Evolutionary conservation across 2,113 vertebrate species (phyloP).

Genomic region (Trematomus loennbergii): DNA sequence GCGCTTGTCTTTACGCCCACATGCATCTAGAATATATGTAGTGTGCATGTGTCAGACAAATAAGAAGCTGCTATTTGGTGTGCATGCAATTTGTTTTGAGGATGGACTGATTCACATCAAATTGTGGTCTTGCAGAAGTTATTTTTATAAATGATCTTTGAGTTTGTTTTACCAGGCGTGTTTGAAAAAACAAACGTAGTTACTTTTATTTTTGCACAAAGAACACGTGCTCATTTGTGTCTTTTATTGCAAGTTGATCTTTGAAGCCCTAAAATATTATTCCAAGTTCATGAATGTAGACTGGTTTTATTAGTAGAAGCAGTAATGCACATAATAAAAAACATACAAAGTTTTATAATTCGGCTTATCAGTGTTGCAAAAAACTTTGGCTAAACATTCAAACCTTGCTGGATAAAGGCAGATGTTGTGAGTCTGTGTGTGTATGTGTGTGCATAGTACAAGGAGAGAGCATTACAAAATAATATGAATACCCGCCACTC

Average conservation of each 20-base stretch:
- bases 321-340: slow-evolving; percentile 13
- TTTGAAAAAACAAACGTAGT: no score
- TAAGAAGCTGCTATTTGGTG: slow-evolving; percentile 48
- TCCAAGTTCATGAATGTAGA: neutral
- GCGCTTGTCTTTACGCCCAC: slow-evolving; percentile 80
- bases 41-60: slow-evolving; percentile 65
- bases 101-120: slow-evolving; percentile 22
- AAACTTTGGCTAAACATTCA: slow-evolving; percentile 33
- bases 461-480: neutral
- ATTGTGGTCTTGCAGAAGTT: slow-evolving; percentile 5
- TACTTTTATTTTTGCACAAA: slow-evolving; percentile 9
- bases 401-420: slow-evolving; percentile 18
- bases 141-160: neutral
- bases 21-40: slow-evolving; percentile 59
- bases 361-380: slow-evolving; percentile 47
- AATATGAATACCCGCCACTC: neutral
- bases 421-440: neutral
- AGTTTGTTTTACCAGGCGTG: neutral
- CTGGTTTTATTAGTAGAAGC: neutral
- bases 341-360: slow-evolving; percentile 22
- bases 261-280: neutral
- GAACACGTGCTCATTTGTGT: neutral
- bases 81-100: slow-evolving; percentile 13
- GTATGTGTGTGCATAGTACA: neutral
- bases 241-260: neutral